Evolutionary conservation across 2,888 invertebrate genomes (phyloP).

Genomic region (Drosophila diplacantha): DNA sequence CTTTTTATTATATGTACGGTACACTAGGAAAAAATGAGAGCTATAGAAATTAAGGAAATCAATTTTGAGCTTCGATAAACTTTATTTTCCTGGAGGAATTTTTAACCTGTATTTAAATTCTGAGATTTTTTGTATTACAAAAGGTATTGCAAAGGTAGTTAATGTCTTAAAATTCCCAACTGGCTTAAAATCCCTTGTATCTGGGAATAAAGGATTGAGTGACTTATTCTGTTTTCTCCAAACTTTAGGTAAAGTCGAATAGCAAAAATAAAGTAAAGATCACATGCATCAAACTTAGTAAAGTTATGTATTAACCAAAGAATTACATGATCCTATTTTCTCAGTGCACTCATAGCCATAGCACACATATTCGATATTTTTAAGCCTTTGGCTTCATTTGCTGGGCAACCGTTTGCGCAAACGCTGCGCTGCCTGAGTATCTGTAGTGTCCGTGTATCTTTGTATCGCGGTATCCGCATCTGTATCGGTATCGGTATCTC

Average conservation of each 20-base stretch:
- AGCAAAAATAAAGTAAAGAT: no score
- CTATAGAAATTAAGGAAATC: accelerated
- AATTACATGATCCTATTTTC: not conserved
- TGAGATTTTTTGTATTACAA: not conserved
- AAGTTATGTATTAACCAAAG: not conserved
- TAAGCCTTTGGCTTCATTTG: slow-evolving; percentile 68
- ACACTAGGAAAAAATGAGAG: slow-evolving; percentile 11
- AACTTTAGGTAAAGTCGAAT: no score
- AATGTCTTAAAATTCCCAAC: not conserved
- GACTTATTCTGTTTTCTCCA: no score
- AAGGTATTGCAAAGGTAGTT: not conserved
- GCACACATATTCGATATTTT: slow-evolving; percentile 37
- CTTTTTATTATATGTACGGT: slow-evolving; percentile 55
- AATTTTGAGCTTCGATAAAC: not conserved
- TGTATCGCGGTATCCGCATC: slow-evolving; percentile 28
- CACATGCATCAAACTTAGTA: no score
- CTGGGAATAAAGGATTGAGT: no score
- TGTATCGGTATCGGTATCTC: slow-evolving; percentile 52
- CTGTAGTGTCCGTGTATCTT: slow-evolving; percentile 20
- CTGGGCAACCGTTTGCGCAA: slow-evolving; percentile 71
- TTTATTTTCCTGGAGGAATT: not conserved
- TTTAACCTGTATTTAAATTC: no score
- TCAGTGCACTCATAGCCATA: slow-evolving; percentile 9
- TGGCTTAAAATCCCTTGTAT: not conserved
- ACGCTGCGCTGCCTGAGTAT: slow-evolving; percentile 40